Base-by-base conservation (phyloP, 2,888 invertebrate species). In the Machimus atricapillus region DNA sequence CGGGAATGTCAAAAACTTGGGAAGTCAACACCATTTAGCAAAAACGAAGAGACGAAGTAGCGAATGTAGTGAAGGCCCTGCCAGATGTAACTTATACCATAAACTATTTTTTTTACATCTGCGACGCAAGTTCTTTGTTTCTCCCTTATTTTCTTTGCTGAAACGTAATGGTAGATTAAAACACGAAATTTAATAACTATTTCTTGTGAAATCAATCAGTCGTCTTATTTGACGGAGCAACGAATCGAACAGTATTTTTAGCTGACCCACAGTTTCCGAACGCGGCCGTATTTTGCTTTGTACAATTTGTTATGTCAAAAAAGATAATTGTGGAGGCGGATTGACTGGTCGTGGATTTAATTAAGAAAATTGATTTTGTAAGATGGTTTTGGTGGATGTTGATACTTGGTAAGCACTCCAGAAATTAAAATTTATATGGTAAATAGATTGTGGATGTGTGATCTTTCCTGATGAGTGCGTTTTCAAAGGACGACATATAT, bases 351-450 rank as follows among this genome's bases (percentile, higher is more conserved):
- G 66, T 23, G 9, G 27, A 66, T 66, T 27, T 27, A 66, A 66
- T 66, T 66, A 66, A 23, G 27, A 3, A 66, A 66, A 23, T 66
- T 76, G 34, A 34, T 31, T 34, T 76, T 76, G 8, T 19, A 83
- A 58, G 88, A 92, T 92, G 92, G 90, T 92, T 86, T 90, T 92
- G 66, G 90, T 92, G 66, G 92, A 92, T 90, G 91, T 92, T 89
- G 92, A 92, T 90, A 92, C 92, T 88, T 92, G 92, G 92, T 91
- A 90, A 88, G 52, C 12, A 27, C 19, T 52, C 12, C 23, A n/a
- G 9, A 74, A 14, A 27, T 31, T 19, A 19, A 6, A n/a, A 52
- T 52, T 46, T 12, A 46, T 46, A 46, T 14, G n/a, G n/a, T 52
- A n/a, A 52, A 52, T n/a, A 52, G 0, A 52, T 52, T 52, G 16